Conservation (phyloP, 2,797 vertebrate species). For the Etheostoma perlongum region DNA sequence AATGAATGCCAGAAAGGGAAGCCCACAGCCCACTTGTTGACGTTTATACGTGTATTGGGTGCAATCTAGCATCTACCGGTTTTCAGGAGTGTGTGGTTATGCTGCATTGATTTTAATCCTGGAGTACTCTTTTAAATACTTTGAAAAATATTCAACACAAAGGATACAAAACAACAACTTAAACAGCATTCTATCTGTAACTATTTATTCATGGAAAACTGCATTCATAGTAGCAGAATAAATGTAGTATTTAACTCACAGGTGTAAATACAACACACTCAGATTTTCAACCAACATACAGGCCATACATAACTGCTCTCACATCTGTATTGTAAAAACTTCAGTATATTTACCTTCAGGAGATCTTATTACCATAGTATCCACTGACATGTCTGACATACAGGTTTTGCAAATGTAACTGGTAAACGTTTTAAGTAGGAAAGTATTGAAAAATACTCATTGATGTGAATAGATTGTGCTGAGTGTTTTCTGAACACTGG, state of each 20-base stretch:
- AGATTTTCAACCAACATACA: neutral
- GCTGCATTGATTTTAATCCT: too few species aligned
- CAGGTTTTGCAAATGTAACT: neutral
- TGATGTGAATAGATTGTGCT: neutral
- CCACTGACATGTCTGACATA: neutral
- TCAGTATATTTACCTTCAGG: neutral
- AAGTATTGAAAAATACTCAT: neutral
- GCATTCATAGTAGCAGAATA: neutral
- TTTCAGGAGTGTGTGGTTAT: too few species aligned
- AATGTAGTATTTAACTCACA: neutral
- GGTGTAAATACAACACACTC: neutral
- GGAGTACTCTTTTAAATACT: neutral
- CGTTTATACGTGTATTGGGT: too few species aligned
- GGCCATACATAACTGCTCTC: neutral
- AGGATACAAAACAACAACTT: neutral
- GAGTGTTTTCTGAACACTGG: neutral
- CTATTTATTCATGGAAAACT: neutral
- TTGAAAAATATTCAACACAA: neutral
- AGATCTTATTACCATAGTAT: neutral
- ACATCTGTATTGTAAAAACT: slow-evolving; percentile 5
- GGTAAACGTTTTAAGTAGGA: neutral
- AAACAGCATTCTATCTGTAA: neutral
- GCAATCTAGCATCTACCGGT: too few species aligned
- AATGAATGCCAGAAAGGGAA: too few species aligned
- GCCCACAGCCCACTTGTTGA: too few species aligned